A percentile compares a stretch with the other conserved stretches of the same genome.
Evolutionary conservation across 2,113 vertebrate species (phyloP).

Genomic region (Lipophrys pholis): DNA sequence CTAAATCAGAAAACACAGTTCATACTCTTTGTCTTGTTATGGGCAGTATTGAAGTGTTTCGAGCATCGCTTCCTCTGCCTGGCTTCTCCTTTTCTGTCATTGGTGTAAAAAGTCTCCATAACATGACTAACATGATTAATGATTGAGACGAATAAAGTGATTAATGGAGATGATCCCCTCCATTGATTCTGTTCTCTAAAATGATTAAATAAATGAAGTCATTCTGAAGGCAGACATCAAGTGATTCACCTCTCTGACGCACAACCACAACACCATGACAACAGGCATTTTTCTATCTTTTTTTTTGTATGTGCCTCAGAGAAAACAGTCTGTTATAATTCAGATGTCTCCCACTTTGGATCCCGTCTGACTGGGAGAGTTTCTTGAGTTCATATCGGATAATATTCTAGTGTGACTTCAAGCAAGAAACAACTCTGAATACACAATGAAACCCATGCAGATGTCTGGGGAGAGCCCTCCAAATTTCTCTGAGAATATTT

Average conservation of each 20-base stretch:
- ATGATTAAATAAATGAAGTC: slow-evolving; percentile 8
- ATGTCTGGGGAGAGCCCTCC: slow-evolving; percentile 18
- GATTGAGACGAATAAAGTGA: slow-evolving; percentile 10
- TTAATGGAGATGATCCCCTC: slow-evolving; percentile 4
- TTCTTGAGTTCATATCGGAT: not conserved
- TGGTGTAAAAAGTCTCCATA: not conserved
- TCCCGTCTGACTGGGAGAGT: not conserved
- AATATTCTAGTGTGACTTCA: not conserved
- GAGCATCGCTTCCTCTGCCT: not conserved
- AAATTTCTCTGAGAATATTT: slow-evolving; percentile 21
- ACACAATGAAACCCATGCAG: not conserved
- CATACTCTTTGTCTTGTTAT: not conserved
- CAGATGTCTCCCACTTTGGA: not conserved
- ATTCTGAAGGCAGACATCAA: slow-evolving; percentile 20
- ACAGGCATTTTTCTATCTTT: slow-evolving; percentile 1
- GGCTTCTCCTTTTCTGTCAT: slow-evolving; percentile 1
- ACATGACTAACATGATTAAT: not conserved
- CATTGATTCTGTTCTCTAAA: slow-evolving; percentile 21
- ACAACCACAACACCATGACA: slow-evolving; percentile 24
- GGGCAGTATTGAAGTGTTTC: not conserved
- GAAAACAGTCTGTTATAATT: not conserved
- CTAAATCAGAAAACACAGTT: not conserved
- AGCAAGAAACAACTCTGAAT: not conserved
- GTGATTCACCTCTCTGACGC: slow-evolving; percentile 50
- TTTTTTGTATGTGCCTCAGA: slow-evolving; percentile 7